Evolutionary conservation across 2,888 invertebrate species (phyloP), one percentile per base, ranked within the genome.

Genomic region (Lasioglossum villosulum): DNA sequence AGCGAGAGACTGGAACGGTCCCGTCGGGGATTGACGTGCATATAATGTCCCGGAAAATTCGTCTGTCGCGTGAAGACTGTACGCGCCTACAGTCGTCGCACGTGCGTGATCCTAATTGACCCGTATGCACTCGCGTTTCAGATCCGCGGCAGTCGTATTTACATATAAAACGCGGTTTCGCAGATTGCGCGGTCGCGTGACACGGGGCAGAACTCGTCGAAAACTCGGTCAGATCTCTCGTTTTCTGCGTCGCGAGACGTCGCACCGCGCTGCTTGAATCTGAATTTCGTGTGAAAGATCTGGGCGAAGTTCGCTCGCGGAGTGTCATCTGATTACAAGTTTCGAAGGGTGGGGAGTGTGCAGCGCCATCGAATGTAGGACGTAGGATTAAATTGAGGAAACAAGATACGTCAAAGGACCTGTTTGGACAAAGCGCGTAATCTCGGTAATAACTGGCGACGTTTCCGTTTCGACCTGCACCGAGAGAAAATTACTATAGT

Each of bases 221-320:
- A 87, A 92, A 91, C 87, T 91, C 90, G 90, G 89, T 87, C 90
- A 84, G 86, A 79, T 90, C 85, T 75, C 89, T 63, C 73, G 79
- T 75, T 82, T 70, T 16, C 59, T n/a, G 75, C 68, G 80, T 86
- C 70, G 37, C 75, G 34, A 52, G 30, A 27, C 66, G 84, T 86
- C 83, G 85, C 56, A 2, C 1, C n/a, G 56, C 56, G 56, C 12
- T 4, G n/a, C n/a, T n/a, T 81, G 87, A 83, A 70, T 88, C 86
- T 66, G 73, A 75, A 83, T 78, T 82, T 87, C 87, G 83, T 30
- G 70, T 14, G 34, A 70, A 82, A 80, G n/a, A 30, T 75, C 45
- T 14, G 4, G 16, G 23, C 39, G n/a, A 78, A 72, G 48, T 48
- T 71, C 14, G 27, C 19, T 59, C 42, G 0, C 71, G 52, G 27